These are phyloP conservation scores for Lepilemur septentrionalis DNA, from an alignment of 2,797 vertebrate species.

Conservation along the genomic window DNA sequence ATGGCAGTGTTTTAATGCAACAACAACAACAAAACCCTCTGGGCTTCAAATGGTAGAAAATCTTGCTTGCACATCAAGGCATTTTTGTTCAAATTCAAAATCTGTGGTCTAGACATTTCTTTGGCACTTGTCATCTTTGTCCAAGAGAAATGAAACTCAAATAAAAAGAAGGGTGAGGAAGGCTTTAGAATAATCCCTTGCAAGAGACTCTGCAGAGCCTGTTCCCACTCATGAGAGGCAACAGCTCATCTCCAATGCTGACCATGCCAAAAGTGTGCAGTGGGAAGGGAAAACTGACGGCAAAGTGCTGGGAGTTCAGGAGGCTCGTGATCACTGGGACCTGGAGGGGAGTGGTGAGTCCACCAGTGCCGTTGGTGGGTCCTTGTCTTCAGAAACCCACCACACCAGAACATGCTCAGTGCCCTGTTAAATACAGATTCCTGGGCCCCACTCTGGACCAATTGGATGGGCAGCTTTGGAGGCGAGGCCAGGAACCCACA, in stretches of 20 bases:
- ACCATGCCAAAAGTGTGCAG: not conserved
- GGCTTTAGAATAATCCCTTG: not conserved
- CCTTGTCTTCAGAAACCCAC: not conserved
- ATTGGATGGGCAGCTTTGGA: not conserved
- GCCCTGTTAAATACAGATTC: not conserved
- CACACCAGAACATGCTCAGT: not conserved
- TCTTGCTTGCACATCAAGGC: not conserved
- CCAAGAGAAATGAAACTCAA: not conserved
- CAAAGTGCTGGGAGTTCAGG: not conserved
- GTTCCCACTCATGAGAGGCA: not conserved
- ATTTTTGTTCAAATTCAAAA: conserved; percentile 38
- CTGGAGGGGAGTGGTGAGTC: too few species aligned
- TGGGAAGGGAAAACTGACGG: not conserved
- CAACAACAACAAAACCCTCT: not conserved
- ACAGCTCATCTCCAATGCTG: not conserved
- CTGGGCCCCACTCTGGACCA: not conserved
- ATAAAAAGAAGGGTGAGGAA: not conserved
- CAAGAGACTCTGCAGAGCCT: not conserved
- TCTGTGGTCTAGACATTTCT: conserved; percentile 41
- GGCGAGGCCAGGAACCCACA: not conserved
- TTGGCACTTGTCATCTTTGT: conserved; percentile 7
- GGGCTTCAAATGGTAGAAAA: conserved; percentile 29
- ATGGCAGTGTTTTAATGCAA: not conserved
- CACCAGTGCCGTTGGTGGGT: accelerated
- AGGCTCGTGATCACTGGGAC: accelerated